Conservation (phyloP, 2,113 vertebrate species). For the Callospermophilus lateralis region DNA sequence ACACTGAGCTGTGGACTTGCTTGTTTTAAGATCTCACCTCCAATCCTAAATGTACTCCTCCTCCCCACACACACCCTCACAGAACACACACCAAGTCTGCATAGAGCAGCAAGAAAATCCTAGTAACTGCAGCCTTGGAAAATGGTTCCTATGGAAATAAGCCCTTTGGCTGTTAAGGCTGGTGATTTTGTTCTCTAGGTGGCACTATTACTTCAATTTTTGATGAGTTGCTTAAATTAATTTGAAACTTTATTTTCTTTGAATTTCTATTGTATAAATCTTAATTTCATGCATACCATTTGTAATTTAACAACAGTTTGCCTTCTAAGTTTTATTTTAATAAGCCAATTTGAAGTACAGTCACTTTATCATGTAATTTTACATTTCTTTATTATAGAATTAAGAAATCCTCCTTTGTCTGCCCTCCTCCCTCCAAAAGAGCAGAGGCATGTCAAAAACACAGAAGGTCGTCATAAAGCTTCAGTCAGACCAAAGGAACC, state of each 20-base stretch:
- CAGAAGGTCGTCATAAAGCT: conserved; percentile 79
- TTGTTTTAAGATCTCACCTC: conserved; percentile 49
- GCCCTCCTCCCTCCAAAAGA: conserved; percentile 39
- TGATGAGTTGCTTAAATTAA: conserved; percentile 65
- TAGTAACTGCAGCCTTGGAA: background rate
- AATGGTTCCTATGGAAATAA: background rate
- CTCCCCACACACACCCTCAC: fast-evolving
- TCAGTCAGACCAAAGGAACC: conserved; percentile 85
- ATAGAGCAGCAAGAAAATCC: background rate
- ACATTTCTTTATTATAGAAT: conserved; percentile 77
- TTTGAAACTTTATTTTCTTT: conserved; percentile 75
- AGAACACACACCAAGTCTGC: background rate
- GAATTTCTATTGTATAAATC: conserved; percentile 62
- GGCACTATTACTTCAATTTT: conserved; percentile 84
- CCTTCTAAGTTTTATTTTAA: conserved; percentile 53
- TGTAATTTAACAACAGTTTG: conserved; percentile 25
- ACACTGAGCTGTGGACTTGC: background rate
- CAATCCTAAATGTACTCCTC: background rate
- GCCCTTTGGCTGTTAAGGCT: background rate
- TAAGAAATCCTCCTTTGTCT: conserved; percentile 69
- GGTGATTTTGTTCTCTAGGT: conserved; percentile 81
- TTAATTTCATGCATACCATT: conserved; percentile 53
- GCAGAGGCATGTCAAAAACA: conserved; percentile 82
- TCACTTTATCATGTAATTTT: conserved; percentile 75
- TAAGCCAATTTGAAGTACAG: conserved; percentile 81